phyloP scores from a whole-genome alignment of 2,888 invertebrate genomes.

The Aethes cnicana region DNA sequence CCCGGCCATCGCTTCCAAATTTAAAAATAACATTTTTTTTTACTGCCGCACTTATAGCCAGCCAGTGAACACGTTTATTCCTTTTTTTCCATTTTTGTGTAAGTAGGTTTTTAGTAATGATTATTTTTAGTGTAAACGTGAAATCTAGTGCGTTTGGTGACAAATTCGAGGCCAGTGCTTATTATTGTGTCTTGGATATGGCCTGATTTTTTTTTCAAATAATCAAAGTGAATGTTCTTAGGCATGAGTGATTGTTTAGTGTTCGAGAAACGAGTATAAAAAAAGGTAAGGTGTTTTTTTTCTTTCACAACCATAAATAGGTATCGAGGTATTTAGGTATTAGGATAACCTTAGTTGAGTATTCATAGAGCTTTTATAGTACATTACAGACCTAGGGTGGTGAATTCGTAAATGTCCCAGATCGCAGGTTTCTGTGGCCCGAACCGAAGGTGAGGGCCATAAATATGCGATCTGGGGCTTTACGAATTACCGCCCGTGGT shows the following conservation, averaged over 20 bases:
- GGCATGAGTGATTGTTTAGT: constrained; percentile 43
- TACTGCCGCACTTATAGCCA: constrained; percentile 38
- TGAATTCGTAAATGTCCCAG: too few relatives aligned
- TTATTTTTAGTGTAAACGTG: constrained; percentile 57
- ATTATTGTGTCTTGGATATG: constrained; percentile 36
- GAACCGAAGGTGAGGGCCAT: too few relatives aligned
- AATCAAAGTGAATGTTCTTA: constrained; percentile 46
- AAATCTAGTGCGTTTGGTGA: too few relatives aligned
- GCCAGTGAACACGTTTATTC: constrained; percentile 11
- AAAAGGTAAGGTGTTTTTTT: background rate
- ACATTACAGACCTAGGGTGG: too few relatives aligned
- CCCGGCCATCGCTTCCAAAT: constrained; percentile 64
- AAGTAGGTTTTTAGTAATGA: constrained; percentile 46
- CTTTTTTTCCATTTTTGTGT: constrained; percentile 18
- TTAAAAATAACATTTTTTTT: constrained; percentile 70
- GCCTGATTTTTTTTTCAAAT: constrained; percentile 34
- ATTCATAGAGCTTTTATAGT: too few relatives aligned
- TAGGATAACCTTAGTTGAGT: too few relatives aligned
- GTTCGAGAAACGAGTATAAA: background rate
- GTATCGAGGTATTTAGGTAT: too few relatives aligned
- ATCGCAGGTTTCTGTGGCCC: too few relatives aligned
- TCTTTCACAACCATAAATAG: background rate
- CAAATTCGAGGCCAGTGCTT: constrained; percentile 44
- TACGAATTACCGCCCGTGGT: too few relatives aligned
- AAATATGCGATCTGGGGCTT: too few relatives aligned